Percentiles rank a stretch among this genome's conserved stretches.
These are phyloP conservation scores for Florisuga fusca DNA, from an alignment of 2,797 vertebrate genomes.

Conservation along the genomic window DNA sequence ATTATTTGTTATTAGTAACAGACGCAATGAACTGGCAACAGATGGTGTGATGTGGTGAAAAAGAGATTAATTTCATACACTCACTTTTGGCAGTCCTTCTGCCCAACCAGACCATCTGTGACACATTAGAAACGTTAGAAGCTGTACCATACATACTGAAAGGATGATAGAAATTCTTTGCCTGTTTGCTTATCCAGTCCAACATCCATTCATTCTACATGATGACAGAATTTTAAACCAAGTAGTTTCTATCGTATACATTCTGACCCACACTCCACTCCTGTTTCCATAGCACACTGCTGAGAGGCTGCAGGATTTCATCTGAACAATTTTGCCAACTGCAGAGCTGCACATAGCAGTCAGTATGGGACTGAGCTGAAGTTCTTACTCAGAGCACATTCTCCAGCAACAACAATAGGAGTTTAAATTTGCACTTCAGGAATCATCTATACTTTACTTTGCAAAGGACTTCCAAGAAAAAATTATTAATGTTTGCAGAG, in stretches of 20 bases:
- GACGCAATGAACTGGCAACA: conserved; percentile 48
- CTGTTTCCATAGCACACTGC: neutral
- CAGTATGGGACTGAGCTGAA: accelerated
- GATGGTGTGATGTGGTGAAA: conserved; percentile 50
- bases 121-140: neutral
- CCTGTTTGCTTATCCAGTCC: neutral
- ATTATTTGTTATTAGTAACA: conserved; percentile 65
- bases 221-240: neutral
- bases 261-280: neutral
- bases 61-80: conserved; percentile 59
- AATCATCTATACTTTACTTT: neutral
- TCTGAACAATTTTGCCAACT: neutral
- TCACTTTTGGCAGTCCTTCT: conserved; percentile 56
- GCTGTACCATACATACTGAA: neutral
- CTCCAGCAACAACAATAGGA: neutral
- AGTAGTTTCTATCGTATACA: neutral
- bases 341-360: neutral
- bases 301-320: neutral
- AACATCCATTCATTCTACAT: neutral
- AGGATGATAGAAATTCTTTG: neutral
- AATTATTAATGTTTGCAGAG: neutral
- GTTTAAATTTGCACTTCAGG: neutral
- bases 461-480: neutral
- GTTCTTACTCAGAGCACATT: neutral
- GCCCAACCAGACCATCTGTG: conserved; percentile 65